Base-by-base conservation (phyloP, 2,888 invertebrate genomes). In the Conchocele bisecta region DNA sequence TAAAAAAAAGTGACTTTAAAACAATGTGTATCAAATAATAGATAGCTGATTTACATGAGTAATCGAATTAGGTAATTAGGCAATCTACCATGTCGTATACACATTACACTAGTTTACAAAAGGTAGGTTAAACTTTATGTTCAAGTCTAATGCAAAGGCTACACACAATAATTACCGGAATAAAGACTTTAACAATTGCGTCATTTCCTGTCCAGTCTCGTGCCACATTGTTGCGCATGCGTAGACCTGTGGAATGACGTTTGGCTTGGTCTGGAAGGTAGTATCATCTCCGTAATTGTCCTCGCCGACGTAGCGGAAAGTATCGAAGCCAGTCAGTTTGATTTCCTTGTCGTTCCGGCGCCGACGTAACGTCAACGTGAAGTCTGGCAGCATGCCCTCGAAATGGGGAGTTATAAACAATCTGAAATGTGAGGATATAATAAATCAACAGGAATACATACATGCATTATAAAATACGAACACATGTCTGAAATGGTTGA, bases 171-270 rank as follows among this genome's bases (percentile, higher is more conserved):
- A n/a, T n/a, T n/a, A 88, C 88, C 86, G 88, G 65, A 92, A 85
- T 84, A 98, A 94, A 63, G 97, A 97, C 91, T 96, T 96, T 75
- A 98, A 93, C 90, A 98, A 95, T 88, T 96, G 86, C n/a, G 86
- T 87, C 86, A 86, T 87, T 78, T 87, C 87, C 69, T 97, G 97
- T 91, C 95, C 95, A 24, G 97, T 99, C 92, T 99, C 99, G 92
- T 99, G 99, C 99, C 99, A 99, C 99, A 99, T 99, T 83, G 99
- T 99, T 53, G 96, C 96, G 92, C 99, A 99, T 41, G 97, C 96
- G 90, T 96, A 99, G 83, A 99, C 97, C 91, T 82, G 83, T 20
- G 87, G 87, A 28, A 80, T 78, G 6, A 80, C 73, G 51, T 79
- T 76, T 13, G 71, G 69, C 37, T 65, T 53, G 0, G 67, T 59